Evolutionary conservation across 2,888 invertebrate genomes (phyloP), one percentile per base, ranked within the genome.

Genomic region (Eupithecia abbreviata): DNA sequence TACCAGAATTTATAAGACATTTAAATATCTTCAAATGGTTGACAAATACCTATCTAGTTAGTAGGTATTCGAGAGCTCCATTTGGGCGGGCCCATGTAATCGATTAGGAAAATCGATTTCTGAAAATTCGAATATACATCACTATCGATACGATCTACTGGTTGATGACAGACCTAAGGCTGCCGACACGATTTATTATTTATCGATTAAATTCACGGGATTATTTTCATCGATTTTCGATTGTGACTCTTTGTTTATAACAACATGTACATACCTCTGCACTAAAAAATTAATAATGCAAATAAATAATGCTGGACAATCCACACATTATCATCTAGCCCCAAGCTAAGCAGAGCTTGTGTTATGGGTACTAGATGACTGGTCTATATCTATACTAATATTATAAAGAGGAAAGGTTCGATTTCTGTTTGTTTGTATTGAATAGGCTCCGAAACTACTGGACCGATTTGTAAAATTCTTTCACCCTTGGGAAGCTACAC

Each of bases 51-150:
- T 43, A 43, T 15, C 6, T 68, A 45, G 86, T 85, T 84, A 81
- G 82, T 84, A 85, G 85, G 79, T 86, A 75, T 85, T 84, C 84
- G 84, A 84, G 80, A 71, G 82, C 81, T 80, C 81, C 76, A 83
- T 83, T 83, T 80, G 81, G 85, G 85, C 87, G 89, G 89, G 89
- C 90, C 89, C 89, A 88, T 81, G 84, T 87, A 90, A 90, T 90
- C 91, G 90, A 90, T 90, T 84, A 84, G 81, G 81, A 88, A 87
- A 89, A 91, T 91, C 91, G 89, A 91, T 91, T 89, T 87, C 82
- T 81, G 80, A 86, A 88, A 87, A 85, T 87, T 88, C 84, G 80
- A 85, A 85, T 84, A 87, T 86, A 85, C 84, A 86, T 87, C 86
- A 82, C 78, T 76, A 83, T 84, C 90, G 83, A 82, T 82, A 79